Evolutionary conservation across 2,888 invertebrate genomes (phyloP).

Genomic region (Myopa testacea): DNA sequence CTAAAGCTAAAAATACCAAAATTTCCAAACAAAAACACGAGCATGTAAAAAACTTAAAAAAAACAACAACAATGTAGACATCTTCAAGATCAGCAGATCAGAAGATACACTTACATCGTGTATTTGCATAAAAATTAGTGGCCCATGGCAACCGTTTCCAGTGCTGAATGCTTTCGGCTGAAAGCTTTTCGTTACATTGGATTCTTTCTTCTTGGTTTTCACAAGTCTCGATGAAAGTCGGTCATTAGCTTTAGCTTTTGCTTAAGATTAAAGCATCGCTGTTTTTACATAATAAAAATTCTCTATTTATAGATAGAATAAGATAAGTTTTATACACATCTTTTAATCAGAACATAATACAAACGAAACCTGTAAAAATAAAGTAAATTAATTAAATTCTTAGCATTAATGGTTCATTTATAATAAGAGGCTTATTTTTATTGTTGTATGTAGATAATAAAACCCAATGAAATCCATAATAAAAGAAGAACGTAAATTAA

Average conservation of each 20-base stretch:
- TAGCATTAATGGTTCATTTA: background rate
- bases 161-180: too few species aligned
- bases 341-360: too few species aligned
- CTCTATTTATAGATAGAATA: background rate
- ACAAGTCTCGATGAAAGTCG: slow-evolving; percentile 19
- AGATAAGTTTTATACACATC: background rate
- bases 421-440: background rate
- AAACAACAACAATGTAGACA: background rate
- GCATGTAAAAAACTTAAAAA: slow-evolving; percentile 8
- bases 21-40: slow-evolving; percentile 7
- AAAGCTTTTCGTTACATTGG: background rate
- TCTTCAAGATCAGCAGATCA: slow-evolving; percentile 11
- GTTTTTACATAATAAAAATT: background rate
- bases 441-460: too few species aligned
- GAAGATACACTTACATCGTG: background rate
- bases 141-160: too few species aligned
- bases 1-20: slow-evolving; percentile 34
- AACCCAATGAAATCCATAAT: too few species aligned
- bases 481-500: too few species aligned
- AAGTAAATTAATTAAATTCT: background rate
- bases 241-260: background rate
- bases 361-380: slow-evolving; percentile 7
- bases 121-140: too few species aligned
- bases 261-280: background rate
- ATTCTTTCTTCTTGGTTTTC: slow-evolving; percentile 11